These are phyloP conservation scores for Dicyrtoma fusca DNA, from an alignment of 2,888 invertebrate genomes.

Conservation along the genomic window DNA sequence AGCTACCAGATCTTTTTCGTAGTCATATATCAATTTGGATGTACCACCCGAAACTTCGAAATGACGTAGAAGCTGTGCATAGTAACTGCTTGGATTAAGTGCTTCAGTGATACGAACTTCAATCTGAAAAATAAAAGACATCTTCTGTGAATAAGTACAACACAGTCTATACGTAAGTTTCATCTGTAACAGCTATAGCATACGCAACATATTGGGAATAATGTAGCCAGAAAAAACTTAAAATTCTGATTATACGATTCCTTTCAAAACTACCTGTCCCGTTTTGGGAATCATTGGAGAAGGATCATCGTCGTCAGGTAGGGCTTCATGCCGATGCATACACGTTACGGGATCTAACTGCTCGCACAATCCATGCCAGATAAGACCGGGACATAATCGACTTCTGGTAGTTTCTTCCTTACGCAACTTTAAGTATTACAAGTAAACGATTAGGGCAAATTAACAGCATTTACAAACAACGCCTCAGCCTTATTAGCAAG, in stretches of 20 bases:
- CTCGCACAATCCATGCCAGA: constrained; percentile 2
- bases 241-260: too few relatives aligned
- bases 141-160: neutral
- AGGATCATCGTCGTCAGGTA: neutral
- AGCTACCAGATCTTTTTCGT: constrained; percentile 1
- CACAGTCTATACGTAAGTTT: too few relatives aligned
- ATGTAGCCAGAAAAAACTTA: too few relatives aligned
- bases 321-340: neutral
- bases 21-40: neutral
- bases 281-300: neutral
- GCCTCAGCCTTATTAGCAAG: too few relatives aligned
- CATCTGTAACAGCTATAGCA: too few relatives aligned
- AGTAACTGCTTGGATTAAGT: neutral
- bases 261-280: too few relatives aligned
- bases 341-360: neutral
- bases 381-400: constrained; percentile 12
- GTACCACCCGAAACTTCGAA: constrained; percentile 5
- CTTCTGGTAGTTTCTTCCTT: neutral
- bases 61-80: constrained; percentile 12
- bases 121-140: constrained; percentile 13
- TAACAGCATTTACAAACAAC: too few relatives aligned
- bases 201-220: too few relatives aligned
- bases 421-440: too few relatives aligned
- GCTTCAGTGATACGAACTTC: neutral
- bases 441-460: too few relatives aligned